Evolutionary conservation across 2,888 invertebrate genomes (phyloP), one percentile per base, ranked within the genome.

Genomic region (Altica lythri): DNA sequence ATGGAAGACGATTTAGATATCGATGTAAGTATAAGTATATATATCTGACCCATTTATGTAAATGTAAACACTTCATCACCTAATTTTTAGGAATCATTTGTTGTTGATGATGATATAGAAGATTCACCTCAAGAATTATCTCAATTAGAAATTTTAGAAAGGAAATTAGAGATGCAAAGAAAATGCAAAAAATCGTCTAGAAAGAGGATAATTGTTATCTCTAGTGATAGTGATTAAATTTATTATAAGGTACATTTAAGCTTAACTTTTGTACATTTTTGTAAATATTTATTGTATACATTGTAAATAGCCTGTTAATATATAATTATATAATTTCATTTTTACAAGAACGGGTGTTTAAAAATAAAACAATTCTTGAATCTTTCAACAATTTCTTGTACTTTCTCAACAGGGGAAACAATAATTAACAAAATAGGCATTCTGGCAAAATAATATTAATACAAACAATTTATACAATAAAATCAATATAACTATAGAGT

Each of bases 71-170:
- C n/a, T 35, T 35, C 27, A 10, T 12, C n/a, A 3, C 25, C 38
- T 45, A 12, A 54, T 46, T 77, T 78, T 58, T 70, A 86, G 84
- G 86, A 86, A 68, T 84, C 85, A 35, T 86, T 86, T 71, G 85
- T 85, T 68, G 83, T 84, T 0, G 80, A 81, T 45, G 82, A 81
- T 14, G 84, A 86, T 65, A 80, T 82, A 19, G 81, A 77, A 46
- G 70, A 42, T 34, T 77, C 76, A 74, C 75, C 63, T 1, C 78
- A 77, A 37, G 79, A 80, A 63, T 74, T 79, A 64, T 84, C 78
- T 0, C 80, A 81, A 57, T 73, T 88, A 55, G 88, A 88, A 68
- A 69, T 83, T 40, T 85, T 86, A 0, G 88, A 88, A 73, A 72
- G 70, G 38, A 79, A 82, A 55, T 72, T 82, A 29, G 68, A 72